These are phyloP conservation scores for Butorides virescens DNA, from an alignment of 2,113 vertebrate species.

Conservation along the genomic window DNA sequence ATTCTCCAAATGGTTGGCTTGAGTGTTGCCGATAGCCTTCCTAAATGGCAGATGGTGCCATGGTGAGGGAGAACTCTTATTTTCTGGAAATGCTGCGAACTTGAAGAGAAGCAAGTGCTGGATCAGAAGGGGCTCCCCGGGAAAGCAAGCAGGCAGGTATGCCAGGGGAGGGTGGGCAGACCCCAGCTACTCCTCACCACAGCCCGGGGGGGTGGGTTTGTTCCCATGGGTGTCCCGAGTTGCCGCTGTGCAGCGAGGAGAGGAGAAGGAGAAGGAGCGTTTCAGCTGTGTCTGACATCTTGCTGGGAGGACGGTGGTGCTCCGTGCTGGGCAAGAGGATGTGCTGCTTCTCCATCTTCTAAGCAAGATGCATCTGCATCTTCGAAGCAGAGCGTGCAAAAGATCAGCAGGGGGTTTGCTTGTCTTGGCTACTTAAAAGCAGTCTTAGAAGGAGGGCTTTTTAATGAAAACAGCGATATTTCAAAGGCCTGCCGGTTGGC, in stretches of 20 bases:
- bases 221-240: background rate
- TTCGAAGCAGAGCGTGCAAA: background rate
- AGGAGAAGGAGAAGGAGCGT: background rate
- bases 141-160: background rate
- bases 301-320: accelerated
- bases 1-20: background rate
- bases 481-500: background rate
- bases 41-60: background rate
- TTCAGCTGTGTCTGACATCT: background rate
- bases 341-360: accelerated
- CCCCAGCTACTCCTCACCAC: background rate
- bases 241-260: background rate
- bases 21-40: background rate
- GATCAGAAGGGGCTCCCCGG: background rate
- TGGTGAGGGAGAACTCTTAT: accelerated
- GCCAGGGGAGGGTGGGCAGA: background rate
- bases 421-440: background rate
- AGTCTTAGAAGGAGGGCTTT: background rate
- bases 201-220: background rate
- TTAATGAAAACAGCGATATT: background rate
- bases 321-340: background rate
- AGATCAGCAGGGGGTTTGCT: background rate
- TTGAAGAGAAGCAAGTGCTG: background rate
- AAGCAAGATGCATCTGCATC: background rate
- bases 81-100: background rate